Evolutionary conservation across 2,113 vertebrate species (phyloP), one percentile per base, ranked within the genome.

Genomic region (Lepus timidus): DNA sequence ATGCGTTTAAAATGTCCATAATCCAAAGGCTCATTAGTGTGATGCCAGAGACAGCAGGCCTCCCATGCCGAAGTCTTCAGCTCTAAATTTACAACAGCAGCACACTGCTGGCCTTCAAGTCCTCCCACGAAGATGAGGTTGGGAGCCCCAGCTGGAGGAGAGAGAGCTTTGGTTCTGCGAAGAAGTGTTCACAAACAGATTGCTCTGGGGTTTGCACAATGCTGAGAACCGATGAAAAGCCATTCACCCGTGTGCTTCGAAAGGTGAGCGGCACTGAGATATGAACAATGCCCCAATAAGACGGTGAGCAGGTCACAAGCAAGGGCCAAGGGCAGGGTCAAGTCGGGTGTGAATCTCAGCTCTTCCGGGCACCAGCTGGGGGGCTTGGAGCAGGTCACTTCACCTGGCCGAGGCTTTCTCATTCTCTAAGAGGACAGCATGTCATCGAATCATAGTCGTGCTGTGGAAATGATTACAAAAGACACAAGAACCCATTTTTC

Each of bases 1-100:
- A 16, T 36, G 49, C 68, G 39, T 84, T 91, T 62, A 68, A 91
- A 85, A 73, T 65, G 73, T 67, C 95, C 96, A 27, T 71, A 78
- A 82, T 85, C 93, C 73, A 83, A 82, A 83, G 74, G 81, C 36
- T 62, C 27, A 6, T 25, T 75, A 39, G 8, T 12, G 33, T 61
- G 68, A n/a, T 19, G 91, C 82, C 62, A 64, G 90, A 67, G 31
- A 85, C 61, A 88, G 68, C 90, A 29, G 55, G n/a, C 36, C 1
- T 29, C 75, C 95, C 64, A 68, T 64, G 0, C n/a, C 44, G 49
- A 65, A n/a, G 65, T 10, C 70, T 62, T 52, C 44, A 2, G 44
- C 27, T 86, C 87, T n/a, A 17, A 49, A 68, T 23, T 61, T 12
- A 71, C 17, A 31, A 61, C 36, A 6, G 51, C 67, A 9, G 58